Percentiles rank a stretch among this genome's conserved stretches.
Evolutionary conservation across 1,140 invertebrate genomes (phyloP).

Genomic region (Phenacoccus solenopsis): DNA sequence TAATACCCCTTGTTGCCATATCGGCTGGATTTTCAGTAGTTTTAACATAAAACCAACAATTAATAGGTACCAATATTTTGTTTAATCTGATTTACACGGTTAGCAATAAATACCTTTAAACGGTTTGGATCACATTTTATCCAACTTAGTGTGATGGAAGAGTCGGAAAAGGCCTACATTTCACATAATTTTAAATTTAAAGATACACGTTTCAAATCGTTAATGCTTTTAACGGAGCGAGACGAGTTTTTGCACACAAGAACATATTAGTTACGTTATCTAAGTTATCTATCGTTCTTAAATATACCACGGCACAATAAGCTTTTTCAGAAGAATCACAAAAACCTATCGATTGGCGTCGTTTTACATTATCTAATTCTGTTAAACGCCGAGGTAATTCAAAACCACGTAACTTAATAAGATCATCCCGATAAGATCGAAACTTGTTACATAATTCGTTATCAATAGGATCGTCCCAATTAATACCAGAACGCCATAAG

Average conservation of each 20-base stretch:
- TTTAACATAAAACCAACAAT: conserved; percentile 19
- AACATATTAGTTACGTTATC: too few relatives aligned
- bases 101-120: conserved; percentile 31
- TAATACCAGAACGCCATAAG: too few relatives aligned
- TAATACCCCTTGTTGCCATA: conserved; percentile 14
- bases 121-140: conserved; percentile 24
- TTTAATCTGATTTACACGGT: conserved; percentile 29
- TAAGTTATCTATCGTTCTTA: too few relatives aligned
- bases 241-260: conserved; percentile 21
- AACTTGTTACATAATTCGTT: too few relatives aligned
- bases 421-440: too few relatives aligned
- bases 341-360: too few relatives aligned
- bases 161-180: conserved; percentile 30
- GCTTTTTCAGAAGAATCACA: too few relatives aligned
- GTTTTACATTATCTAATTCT: too few relatives aligned
- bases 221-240: conserved; percentile 22
- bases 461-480: too few relatives aligned
- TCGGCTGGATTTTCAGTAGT: conserved; percentile 22
- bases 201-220: conserved; percentile 21
- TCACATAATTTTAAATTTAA: conserved; percentile 11
- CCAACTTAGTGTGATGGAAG: conserved; percentile 28
- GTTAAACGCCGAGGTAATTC: too few relatives aligned
- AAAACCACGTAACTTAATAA: too few relatives aligned
- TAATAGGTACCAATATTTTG: neutral
- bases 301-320: too few relatives aligned